Conservation (phyloP, 2,797 vertebrate genomes). For the Nyctalus aviator region DNA sequence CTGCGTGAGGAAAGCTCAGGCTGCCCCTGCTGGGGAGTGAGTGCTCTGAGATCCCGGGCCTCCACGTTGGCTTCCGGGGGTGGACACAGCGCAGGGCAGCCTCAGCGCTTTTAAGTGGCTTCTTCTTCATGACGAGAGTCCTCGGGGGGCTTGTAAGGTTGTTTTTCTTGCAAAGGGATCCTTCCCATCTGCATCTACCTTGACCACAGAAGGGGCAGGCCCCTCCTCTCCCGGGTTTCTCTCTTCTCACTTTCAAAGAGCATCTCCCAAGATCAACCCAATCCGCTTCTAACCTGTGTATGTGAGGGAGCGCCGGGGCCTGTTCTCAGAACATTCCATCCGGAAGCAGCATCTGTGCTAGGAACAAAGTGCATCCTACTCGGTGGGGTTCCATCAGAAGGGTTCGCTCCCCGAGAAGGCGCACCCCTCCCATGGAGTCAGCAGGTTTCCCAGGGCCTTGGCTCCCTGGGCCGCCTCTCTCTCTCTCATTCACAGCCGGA, state of each 20-base stretch:
- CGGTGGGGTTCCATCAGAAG: background rate
- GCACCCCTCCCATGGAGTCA: background rate
- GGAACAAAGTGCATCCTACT: background rate
- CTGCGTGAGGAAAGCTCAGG: background rate
- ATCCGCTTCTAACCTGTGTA: constrained; percentile 9
- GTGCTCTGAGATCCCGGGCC: background rate
- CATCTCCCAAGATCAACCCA: constrained; percentile 5
- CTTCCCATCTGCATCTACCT: constrained; percentile 68
- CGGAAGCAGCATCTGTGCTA: background rate
- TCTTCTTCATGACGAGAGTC: constrained; percentile 56
- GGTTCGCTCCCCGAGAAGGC: too few relatives aligned
- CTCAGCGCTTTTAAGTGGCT: constrained; percentile 53
- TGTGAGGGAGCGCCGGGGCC: background rate
- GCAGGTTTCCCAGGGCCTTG: background rate
- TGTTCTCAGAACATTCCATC: background rate
- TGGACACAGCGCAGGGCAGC: constrained; percentile 1
- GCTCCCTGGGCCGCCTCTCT: accelerated
- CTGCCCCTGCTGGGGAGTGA: background rate
- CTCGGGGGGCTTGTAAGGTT: background rate
- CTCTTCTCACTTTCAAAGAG: constrained; percentile 67
- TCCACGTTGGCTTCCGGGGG: constrained; percentile 26
- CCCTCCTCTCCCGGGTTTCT: constrained; percentile 57
- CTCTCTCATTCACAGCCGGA: background rate
- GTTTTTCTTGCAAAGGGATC: constrained; percentile 79
- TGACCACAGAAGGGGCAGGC: constrained; percentile 22